A percentile compares a stretch with the other conserved stretches of the same genome.
Evolutionary conservation across 2,113 vertebrate species (phyloP).

Genomic region (Loxodonta africana): DNA sequence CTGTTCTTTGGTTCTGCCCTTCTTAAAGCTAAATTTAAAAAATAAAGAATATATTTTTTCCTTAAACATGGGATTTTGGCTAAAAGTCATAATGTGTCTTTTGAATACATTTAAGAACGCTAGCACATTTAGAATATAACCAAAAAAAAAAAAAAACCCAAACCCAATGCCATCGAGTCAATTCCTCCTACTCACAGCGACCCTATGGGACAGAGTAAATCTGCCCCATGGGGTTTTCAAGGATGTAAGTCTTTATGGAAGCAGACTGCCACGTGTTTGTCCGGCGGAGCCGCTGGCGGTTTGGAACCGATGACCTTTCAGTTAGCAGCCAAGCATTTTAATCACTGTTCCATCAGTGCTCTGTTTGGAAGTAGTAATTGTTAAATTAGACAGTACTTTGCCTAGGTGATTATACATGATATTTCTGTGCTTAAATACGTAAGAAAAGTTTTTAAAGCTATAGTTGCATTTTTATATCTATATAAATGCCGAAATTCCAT

Average conservation of each 20-base stretch:
- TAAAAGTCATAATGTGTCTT: conserved; percentile 20
- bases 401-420: conserved; percentile 21
- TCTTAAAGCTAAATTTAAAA: too few relatives aligned
- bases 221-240: too few relatives aligned
- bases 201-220: too few relatives aligned
- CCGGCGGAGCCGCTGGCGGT: too few relatives aligned
- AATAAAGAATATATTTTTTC: background rate
- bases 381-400: conserved; percentile 30
- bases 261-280: too few relatives aligned
- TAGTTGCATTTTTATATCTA: background rate
- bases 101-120: conserved; percentile 8
- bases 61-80: background rate
- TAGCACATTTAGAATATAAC: conserved; percentile 36
- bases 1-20: background rate
- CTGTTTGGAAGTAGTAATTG: background rate
- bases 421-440: conserved; percentile 9
- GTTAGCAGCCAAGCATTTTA: too few relatives aligned
- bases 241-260: too few relatives aligned
- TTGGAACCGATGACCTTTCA: too few relatives aligned
- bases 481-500: background rate
- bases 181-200: too few relatives aligned
- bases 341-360: too few relatives aligned
- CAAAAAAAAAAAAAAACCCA: too few relatives aligned
- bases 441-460: conserved; percentile 17
- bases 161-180: too few relatives aligned